Conservation (phyloP, 2,113 vertebrate species). For the Caranx melampygus region DNA sequence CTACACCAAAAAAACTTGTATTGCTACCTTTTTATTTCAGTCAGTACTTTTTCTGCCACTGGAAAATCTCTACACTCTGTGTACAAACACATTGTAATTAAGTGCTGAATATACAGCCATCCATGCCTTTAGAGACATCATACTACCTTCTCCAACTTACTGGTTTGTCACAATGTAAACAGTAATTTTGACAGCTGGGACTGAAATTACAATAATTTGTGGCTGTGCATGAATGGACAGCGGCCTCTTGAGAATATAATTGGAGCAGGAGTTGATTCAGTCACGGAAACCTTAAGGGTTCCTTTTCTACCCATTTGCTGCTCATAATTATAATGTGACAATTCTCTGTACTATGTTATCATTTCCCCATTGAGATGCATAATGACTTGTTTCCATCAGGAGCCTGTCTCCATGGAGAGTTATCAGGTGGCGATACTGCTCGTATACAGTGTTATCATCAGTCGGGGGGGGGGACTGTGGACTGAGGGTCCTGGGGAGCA, state of each 20-base stretch:
- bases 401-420: conserved; percentile 44
- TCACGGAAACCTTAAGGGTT: conserved; percentile 53
- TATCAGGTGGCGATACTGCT: conserved; percentile 48
- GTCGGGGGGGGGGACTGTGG: neutral
- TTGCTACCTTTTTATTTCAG: too few species aligned
- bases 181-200: conserved; percentile 54
- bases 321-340: conserved; percentile 69
- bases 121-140: conserved; percentile 9
- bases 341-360: conserved; percentile 49
- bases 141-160: conserved; percentile 10
- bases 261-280: conserved; percentile 40
- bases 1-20: too few species aligned
- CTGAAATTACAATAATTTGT: conserved; percentile 50
- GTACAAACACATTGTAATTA: neutral
- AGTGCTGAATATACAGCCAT: neutral
- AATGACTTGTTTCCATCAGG: conserved; percentile 69
- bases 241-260: conserved; percentile 53
- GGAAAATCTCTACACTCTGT: neutral
- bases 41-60: neutral
- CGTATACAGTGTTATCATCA: conserved; percentile 29
- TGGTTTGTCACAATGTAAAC: conserved; percentile 38
- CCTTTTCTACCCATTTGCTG: conserved; percentile 39
- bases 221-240: conserved; percentile 46
- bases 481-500: conserved; percentile 25
- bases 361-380: conserved; percentile 57